Evolutionary conservation across 2,888 invertebrate genomes (phyloP).

Genomic region (Pachliopta kotzebuea): DNA sequence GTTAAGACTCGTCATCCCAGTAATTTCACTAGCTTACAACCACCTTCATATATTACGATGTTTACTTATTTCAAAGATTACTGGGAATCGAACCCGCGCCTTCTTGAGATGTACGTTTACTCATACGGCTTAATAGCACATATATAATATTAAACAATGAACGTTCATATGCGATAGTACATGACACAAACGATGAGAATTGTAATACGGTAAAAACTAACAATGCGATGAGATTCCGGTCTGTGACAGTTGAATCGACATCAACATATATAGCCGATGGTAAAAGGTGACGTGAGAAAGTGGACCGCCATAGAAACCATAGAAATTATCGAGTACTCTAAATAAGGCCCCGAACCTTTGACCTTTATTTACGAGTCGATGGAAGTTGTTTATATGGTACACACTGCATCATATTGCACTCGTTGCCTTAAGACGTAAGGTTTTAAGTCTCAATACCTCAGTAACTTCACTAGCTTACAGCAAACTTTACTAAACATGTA

Average conservation of each 20-base stretch:
- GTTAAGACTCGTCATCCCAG: no score
- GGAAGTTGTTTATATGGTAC: no score
- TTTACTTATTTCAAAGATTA: no score
- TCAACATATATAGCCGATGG: neutral
- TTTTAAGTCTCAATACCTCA: no score
- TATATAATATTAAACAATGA: neutral
- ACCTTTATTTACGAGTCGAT: neutral
- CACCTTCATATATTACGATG: no score
- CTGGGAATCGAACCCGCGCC: no score
- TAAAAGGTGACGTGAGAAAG: slow-evolving; percentile 21
- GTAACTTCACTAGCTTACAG: no score
- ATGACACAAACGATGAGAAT: neutral
- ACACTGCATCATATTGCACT: no score
- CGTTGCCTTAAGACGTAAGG: no score
- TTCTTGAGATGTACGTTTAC: no score
- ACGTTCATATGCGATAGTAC: neutral
- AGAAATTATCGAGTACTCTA: slow-evolving; percentile 6
- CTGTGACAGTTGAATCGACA: slow-evolving; percentile 4
- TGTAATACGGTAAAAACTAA: slow-evolving; percentile 4
- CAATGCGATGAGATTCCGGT: slow-evolving; percentile 8
- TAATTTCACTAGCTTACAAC: no score
- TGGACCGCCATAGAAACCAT: slow-evolving; percentile 4
- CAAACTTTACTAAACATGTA: neutral
- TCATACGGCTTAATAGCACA: no score
- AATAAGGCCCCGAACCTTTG: neutral